A percentile compares a stretch with the other conserved stretches of the same genome.
Evolutionary conservation across 2,797 vertebrate genomes (phyloP).

Genomic region (Sciurus carolinensis): DNA sequence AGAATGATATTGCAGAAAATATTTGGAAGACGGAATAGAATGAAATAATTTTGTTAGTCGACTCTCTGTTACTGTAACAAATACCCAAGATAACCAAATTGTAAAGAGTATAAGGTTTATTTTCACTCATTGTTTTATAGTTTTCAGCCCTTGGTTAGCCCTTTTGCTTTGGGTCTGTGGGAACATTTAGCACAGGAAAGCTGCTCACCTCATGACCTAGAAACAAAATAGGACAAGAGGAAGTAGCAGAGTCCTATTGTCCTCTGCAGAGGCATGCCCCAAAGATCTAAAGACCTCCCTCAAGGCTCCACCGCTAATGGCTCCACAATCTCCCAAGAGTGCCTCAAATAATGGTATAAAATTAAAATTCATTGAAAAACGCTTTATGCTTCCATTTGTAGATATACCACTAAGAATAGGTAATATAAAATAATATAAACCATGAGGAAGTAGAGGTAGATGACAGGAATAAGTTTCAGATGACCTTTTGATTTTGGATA

Average conservation of each 20-base stretch:
- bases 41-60: not conserved
- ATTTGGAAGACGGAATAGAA: not conserved
- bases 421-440: not conserved
- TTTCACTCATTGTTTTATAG: not conserved
- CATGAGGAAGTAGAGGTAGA: not conserved
- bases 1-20: not conserved
- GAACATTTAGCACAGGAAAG: not conserved
- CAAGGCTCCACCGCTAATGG: not conserved
- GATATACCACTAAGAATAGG: not conserved
- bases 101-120: not conserved
- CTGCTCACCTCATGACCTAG: not conserved
- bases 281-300: not conserved
- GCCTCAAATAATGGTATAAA: not conserved
- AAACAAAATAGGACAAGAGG: not conserved
- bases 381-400: not conserved
- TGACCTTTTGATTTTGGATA: not conserved
- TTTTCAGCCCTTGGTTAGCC: not conserved
- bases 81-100: not conserved
- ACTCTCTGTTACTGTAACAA: not conserved
- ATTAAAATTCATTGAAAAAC: not conserved
- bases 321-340: not conserved
- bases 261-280: not conserved
- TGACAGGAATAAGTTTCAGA: not conserved
- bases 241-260: not conserved
- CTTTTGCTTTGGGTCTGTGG: not conserved